Percentiles rank a stretch among this genome's conserved stretches.
Evolutionary conservation across 1,140 invertebrate species (phyloP).

Genomic region (Lysiphlebus fabarum): DNA sequence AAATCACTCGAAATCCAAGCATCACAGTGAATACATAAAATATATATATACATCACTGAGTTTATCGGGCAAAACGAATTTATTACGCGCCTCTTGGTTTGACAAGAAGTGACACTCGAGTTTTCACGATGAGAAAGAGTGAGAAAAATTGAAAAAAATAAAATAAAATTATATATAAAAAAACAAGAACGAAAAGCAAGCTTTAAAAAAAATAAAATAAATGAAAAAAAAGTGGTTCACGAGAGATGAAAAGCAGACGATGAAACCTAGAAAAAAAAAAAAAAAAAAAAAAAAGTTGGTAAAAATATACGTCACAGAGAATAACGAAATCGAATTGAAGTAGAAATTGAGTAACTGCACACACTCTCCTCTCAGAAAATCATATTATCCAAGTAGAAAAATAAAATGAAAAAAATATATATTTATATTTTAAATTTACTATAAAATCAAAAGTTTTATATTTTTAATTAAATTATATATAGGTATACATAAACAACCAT

Average conservation of each 20-base stretch:
- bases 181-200: no score
- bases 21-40: no score
- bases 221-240: conserved; percentile 1
- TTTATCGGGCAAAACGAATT: conserved; percentile 27
- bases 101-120: conserved; percentile 17
- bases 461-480: no score
- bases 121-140: conserved; percentile 11
- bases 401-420: no score
- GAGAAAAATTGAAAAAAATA: conserved; percentile 10
- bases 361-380: no score
- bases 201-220: neutral
- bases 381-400: no score
- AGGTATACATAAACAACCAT: no score
- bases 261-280: neutral
- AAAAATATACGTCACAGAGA: conserved; percentile 27
- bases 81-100: conserved; percentile 25
- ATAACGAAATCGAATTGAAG: conserved; percentile 30
- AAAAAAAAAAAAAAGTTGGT: no score
- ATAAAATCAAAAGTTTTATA: no score
- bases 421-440: no score
- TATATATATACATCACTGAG: conserved; percentile 5
- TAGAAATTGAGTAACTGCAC: conserved; percentile 26
- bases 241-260: neutral
- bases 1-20: conserved; percentile 19
- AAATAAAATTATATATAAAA: neutral